phyloP scores from a whole-genome alignment of 2,113 vertebrate species.

The Carettochelys insculpta region DNA sequence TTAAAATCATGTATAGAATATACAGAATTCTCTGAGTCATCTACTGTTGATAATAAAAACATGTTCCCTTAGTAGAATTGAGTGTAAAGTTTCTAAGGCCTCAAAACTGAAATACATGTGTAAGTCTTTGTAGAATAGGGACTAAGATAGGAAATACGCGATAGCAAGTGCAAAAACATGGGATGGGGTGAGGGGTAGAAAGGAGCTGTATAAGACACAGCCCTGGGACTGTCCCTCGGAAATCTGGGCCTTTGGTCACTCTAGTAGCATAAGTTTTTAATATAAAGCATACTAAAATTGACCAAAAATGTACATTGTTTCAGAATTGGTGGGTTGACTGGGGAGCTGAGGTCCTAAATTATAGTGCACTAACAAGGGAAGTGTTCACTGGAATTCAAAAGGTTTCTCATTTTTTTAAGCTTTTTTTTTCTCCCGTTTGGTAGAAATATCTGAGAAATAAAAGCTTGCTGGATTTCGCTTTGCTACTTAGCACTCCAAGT shows the following conservation, averaged over 20 bases:
- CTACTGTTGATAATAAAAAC: neutral
- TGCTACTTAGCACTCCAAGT: neutral
- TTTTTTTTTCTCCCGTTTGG: neutral
- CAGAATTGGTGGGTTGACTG: neutral
- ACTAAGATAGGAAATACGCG: neutral
- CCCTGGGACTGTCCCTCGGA: neutral
- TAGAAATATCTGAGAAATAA: neutral
- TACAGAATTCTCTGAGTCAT: neutral
- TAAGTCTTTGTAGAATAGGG: neutral
- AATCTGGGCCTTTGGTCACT: neutral
- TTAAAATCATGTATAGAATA: fast-evolving
- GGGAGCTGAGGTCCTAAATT: neutral
- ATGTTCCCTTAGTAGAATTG: neutral
- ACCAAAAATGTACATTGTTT: neutral
- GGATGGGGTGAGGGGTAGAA: no score
- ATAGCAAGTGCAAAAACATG: neutral
- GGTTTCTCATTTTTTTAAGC: neutral
- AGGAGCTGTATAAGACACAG: neutral
- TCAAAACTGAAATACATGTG: neutral
- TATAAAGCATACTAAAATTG: neutral
- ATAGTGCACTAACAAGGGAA: neutral
- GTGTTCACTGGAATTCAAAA: neutral
- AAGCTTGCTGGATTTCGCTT: neutral
- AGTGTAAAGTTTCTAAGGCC: fast-evolving
- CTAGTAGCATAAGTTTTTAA: neutral